Percentiles rank a stretch among this genome's conserved stretches.
phyloP scores from a whole-genome alignment of 2,888 invertebrate species.

The Horisme vitalbata region DNA sequence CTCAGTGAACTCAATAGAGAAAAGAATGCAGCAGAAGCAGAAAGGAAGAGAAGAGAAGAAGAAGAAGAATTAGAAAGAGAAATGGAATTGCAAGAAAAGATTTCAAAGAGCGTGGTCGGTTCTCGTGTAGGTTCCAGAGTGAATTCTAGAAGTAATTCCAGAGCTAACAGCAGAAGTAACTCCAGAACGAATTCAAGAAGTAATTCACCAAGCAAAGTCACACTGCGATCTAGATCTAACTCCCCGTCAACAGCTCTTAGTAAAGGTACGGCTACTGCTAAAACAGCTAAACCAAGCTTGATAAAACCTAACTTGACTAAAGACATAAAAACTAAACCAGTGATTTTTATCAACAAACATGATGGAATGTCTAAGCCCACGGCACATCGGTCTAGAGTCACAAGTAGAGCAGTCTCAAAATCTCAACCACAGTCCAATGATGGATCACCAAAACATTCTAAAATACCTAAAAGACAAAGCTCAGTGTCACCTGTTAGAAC shows the following conservation, averaged over 20 bases:
- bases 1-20: constrained; percentile 77
- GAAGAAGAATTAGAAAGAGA: constrained; percentile 74
- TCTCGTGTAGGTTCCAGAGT: constrained; percentile 42
- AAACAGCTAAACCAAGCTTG: constrained; percentile 1
- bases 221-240: constrained; percentile 68
- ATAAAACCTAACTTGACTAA: constrained; percentile 47
- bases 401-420: constrained; percentile 55
- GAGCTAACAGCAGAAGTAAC: constrained; percentile 35
- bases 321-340: constrained; percentile 55
- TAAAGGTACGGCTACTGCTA: constrained; percentile 6
- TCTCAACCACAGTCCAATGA: constrained; percentile 75
- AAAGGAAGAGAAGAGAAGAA: constrained; percentile 66
- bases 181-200: constrained; percentile 59
- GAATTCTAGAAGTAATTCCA: constrained; percentile 35
- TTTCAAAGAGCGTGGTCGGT: constrained; percentile 51
- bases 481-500: constrained; percentile 70
- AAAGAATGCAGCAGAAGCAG: constrained; percentile 73
- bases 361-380: constrained; percentile 56
- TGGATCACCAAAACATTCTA: constrained; percentile 75
- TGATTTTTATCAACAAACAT: constrained; percentile 48
- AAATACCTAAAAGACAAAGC: constrained; percentile 74
- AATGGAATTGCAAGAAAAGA: constrained; percentile 71
- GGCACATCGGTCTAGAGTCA: constrained; percentile 60
- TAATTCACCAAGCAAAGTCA: constrained; percentile 68
- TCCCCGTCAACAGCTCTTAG: constrained; percentile 58